These are phyloP conservation scores for Ophiodon elongatus DNA, from an alignment of 2,113 vertebrate genomes.

Conservation along the genomic window DNA sequence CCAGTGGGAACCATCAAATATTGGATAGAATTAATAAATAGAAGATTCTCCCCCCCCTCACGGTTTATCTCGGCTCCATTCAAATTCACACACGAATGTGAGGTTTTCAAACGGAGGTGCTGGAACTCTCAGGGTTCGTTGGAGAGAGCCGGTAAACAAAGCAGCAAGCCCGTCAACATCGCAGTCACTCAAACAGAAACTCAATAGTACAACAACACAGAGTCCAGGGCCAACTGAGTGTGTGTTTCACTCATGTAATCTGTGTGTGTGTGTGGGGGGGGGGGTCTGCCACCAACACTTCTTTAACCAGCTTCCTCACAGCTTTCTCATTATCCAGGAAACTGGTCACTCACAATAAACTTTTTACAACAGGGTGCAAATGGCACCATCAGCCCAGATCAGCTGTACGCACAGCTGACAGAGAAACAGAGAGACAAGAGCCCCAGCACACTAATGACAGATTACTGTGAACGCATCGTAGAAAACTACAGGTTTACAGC, in stretches of 20 bases:
- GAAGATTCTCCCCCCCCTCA: neutral
- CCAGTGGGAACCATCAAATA: neutral
- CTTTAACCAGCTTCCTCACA: slow-evolving; percentile 7
- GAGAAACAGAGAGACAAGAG: neutral
- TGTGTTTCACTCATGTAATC: neutral
- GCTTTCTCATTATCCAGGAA: slow-evolving; percentile 19
- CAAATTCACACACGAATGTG: neutral
- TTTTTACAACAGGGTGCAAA: slow-evolving; percentile 26
- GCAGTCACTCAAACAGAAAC: neutral
- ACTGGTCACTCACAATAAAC: neutral
- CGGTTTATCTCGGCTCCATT: neutral
- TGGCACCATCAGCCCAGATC: neutral
- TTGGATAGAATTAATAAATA: neutral
- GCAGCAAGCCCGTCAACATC: neutral
- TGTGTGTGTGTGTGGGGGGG: no score
- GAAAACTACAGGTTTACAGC: neutral
- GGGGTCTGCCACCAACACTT: neutral
- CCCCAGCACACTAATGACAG: no score
- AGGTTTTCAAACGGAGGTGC: neutral
- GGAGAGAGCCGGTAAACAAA: neutral
- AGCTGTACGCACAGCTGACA: neutral
- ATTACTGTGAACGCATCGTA: no score
- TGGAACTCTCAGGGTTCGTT: neutral
- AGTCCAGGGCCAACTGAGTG: neutral
- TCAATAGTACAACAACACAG: neutral